Conservation (phyloP, 2,797 vertebrate species). For the Hyperoplus lanceolatus region DNA sequence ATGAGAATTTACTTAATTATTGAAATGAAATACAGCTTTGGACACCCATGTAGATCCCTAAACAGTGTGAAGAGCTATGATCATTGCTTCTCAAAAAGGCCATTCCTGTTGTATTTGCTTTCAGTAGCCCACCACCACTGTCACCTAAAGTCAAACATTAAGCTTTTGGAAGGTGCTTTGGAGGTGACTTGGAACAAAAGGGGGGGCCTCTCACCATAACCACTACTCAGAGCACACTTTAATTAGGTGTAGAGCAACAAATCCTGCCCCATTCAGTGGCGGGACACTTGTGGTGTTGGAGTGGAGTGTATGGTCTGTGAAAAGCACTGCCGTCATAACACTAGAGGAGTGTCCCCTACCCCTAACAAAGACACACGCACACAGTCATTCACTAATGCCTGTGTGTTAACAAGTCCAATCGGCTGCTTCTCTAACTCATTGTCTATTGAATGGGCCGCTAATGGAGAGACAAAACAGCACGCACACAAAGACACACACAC, state of each 20-base stretch:
- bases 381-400: slow-evolving; percentile 79
- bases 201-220: slow-evolving; percentile 57
- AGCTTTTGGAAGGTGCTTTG: slow-evolving; percentile 67
- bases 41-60: slow-evolving; percentile 16
- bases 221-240: slow-evolving; percentile 79
- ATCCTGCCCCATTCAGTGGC: slow-evolving; percentile 79
- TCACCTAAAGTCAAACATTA: slow-evolving; percentile 70
- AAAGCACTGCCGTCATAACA: slow-evolving; percentile 78
- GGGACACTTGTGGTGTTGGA: slow-evolving; percentile 79
- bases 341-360: slow-evolving; percentile 73
- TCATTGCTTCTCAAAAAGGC: slow-evolving; percentile 14
- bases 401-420: slow-evolving; percentile 81
- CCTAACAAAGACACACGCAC: slow-evolving; percentile 78
- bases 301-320: slow-evolving; percentile 75
- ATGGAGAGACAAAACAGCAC: slow-evolving; percentile 81
- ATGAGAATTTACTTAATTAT: background rate
- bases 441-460: slow-evolving; percentile 81
- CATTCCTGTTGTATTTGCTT: slow-evolving; percentile 20
- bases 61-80: slow-evolving; percentile 20
- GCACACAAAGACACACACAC: slow-evolving; percentile 45
- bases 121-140: slow-evolving; percentile 19
- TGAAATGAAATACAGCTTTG: background rate
- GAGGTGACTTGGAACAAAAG: slow-evolving; percentile 79
- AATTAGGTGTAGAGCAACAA: slow-evolving; percentile 85
- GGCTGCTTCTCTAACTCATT: slow-evolving; percentile 79